These are phyloP conservation scores for Illadopsis cleaveri DNA, from an alignment of 2,113 vertebrate genomes.

Conservation along the genomic window DNA sequence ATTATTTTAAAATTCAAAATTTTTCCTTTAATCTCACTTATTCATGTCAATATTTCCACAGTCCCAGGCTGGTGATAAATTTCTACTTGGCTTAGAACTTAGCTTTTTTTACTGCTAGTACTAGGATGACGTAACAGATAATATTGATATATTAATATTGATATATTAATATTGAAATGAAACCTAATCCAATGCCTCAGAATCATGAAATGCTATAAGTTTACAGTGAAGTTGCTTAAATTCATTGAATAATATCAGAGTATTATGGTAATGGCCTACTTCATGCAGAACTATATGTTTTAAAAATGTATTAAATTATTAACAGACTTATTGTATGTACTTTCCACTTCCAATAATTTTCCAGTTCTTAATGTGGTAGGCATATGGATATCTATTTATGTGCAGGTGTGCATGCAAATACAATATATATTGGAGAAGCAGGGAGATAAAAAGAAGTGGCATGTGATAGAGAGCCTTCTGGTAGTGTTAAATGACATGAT, in stretches of 20 bases:
- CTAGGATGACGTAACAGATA: neutral
- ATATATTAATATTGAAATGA: slow-evolving; percentile 9
- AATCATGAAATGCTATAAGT: neutral
- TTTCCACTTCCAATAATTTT: neutral
- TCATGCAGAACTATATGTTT: neutral
- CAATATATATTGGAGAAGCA: neutral
- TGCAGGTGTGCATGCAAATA: slow-evolving; percentile 44
- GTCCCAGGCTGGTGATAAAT: neutral
- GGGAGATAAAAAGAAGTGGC: neutral
- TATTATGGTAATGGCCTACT: neutral
- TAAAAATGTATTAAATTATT: neutral
- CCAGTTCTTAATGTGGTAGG: neutral
- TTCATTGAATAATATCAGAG: neutral
- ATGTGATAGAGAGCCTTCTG: neutral
- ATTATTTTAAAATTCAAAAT: neutral
- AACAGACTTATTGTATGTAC: neutral
- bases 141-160: neutral
- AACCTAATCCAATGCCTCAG: neutral
- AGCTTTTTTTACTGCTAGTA: neutral
- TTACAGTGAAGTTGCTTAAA: neutral
- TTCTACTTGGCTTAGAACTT: neutral
- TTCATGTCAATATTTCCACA: neutral
- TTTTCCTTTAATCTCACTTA: neutral
- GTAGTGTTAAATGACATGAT: neutral
- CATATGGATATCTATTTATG: slow-evolving; percentile 47